A percentile compares a stretch with the other conserved stretches of the same genome.
These are phyloP conservation scores for Helogale parvula DNA, from an alignment of 2,113 vertebrate species.

Conservation along the genomic window DNA sequence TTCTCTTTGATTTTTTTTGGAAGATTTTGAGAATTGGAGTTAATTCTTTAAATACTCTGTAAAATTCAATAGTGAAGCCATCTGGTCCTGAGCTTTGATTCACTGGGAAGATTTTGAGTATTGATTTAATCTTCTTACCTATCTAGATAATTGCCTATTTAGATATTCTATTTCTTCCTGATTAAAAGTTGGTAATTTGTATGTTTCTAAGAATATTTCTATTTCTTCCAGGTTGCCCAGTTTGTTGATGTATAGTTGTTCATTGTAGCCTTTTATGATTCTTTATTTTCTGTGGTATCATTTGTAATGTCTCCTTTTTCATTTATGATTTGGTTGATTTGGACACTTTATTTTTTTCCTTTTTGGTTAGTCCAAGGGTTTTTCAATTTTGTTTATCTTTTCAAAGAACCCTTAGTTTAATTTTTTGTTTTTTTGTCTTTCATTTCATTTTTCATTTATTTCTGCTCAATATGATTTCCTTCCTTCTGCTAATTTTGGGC, in stretches of 20 bases:
- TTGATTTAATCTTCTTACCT: neutral
- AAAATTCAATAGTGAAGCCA: neutral
- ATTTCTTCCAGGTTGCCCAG: no score
- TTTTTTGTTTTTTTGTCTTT: neutral
- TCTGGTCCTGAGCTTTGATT: neutral
- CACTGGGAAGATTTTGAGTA: neutral
- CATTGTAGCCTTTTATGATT: no score
- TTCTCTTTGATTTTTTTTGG: neutral
- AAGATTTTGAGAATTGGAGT: neutral
- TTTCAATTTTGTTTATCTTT: neutral
- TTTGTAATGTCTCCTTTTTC: neutral
- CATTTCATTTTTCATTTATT: neutral
- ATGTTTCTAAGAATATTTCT: neutral
- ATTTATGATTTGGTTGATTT: neutral
- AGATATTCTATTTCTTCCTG: neutral
- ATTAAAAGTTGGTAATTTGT: neutral
- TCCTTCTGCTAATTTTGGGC: neutral
- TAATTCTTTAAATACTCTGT: neutral
- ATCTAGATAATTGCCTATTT: neutral
- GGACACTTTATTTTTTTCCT: neutral
- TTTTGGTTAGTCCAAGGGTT: neutral
- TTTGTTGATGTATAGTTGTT: neutral
- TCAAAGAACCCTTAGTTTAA: neutral
- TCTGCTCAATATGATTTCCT: neutral
- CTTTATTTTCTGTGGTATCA: neutral